Conservation (phyloP, 2,888 invertebrate species). For the Eupithecia pulchellata region DNA sequence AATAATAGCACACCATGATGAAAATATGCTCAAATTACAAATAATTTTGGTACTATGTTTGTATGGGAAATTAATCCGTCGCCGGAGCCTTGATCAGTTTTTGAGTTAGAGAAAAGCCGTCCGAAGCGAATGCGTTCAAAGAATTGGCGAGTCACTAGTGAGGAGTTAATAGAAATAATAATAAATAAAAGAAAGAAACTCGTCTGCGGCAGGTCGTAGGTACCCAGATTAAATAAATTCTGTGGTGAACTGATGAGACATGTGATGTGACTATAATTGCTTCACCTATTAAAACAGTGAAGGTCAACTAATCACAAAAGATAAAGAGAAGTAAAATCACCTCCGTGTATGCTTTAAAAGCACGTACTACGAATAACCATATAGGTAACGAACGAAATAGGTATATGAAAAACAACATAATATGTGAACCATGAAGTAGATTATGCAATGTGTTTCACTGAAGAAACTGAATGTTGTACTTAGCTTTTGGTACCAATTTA, state of each 20-base stretch:
- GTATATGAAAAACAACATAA: not conserved
- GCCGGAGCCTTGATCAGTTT: too few relatives aligned
- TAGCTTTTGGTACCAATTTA: too few relatives aligned
- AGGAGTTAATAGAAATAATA: not conserved
- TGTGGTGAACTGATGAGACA: not conserved
- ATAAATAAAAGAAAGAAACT: too few relatives aligned
- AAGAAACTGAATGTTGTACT: too few relatives aligned
- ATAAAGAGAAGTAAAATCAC: slow-evolving; percentile 20
- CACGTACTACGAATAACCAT: not conserved
- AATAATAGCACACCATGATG: too few relatives aligned
- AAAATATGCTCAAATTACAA: too few relatives aligned
- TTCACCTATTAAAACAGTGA: slow-evolving; percentile 20
- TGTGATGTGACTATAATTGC: slow-evolving; percentile 14
- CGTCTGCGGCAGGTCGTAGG: not conserved
- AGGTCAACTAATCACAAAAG: slow-evolving; percentile 22
- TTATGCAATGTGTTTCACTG: not conserved
- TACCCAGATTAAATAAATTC: not conserved
- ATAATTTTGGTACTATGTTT: too few relatives aligned
- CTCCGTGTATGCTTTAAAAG: slow-evolving; percentile 1
- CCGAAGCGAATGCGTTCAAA: not conserved
- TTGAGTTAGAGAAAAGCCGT: too few relatives aligned
- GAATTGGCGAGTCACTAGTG: not conserved
- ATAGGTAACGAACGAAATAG: not conserved
- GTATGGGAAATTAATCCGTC: too few relatives aligned
- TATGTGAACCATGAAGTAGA: not conserved